Conservation (phyloP, 2,113 vertebrate genomes). For the Platichthys flesus region DNA sequence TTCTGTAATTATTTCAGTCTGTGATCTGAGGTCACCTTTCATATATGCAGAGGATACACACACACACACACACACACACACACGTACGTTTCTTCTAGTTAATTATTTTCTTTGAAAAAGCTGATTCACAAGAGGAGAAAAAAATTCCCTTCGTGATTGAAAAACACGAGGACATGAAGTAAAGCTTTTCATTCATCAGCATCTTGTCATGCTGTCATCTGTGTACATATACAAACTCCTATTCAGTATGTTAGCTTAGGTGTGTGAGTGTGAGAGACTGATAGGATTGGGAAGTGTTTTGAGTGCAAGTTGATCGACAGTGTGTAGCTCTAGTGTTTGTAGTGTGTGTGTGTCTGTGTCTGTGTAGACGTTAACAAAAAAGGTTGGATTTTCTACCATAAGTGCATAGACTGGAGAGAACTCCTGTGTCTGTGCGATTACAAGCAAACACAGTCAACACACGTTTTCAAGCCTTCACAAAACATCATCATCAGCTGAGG, state of each 20-base stretch:
- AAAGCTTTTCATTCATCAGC: background rate
- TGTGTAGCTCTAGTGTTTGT: background rate
- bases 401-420: background rate
- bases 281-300: too few relatives aligned
- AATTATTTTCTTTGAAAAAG: background rate
- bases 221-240: slow-evolving; percentile 5
- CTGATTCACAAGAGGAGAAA: background rate
- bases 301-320: too few relatives aligned
- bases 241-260: background rate
- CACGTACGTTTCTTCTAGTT: slow-evolving; percentile 4
- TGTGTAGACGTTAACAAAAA: too few relatives aligned
- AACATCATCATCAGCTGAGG: too few relatives aligned
- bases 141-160: background rate
- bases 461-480: too few relatives aligned
- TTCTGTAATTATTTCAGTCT: slow-evolving; percentile 58
- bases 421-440: too few relatives aligned
- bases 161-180: background rate
- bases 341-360: too few relatives aligned
- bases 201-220: slow-evolving; percentile 35
- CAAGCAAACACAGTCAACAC: too few relatives aligned
- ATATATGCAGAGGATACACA: background rate
- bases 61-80: background rate
- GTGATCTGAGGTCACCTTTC: slow-evolving; percentile 66
- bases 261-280: background rate
- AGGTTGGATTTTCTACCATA: too few relatives aligned